Evolutionary conservation across 2,797 vertebrate genomes (phyloP).

Genomic region (Cichlasoma orientale): DNA sequence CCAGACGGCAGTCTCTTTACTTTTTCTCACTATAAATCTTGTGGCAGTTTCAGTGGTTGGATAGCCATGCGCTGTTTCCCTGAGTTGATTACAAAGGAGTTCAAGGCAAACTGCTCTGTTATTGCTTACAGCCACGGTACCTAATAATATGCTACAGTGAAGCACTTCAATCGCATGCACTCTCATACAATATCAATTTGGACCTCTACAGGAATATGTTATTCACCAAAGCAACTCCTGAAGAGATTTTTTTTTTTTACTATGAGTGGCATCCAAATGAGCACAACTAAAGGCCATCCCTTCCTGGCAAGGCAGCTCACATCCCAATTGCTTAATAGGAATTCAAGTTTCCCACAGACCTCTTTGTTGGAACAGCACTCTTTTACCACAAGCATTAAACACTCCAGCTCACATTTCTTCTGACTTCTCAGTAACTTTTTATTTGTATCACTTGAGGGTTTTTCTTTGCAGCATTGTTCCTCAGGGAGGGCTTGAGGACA

Average conservation of each 20-base stretch:
- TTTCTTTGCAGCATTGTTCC: conserved; percentile 46
- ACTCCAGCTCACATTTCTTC: conserved; percentile 64
- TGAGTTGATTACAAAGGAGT: conserved; percentile 76
- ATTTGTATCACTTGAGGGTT: conserved; percentile 56
- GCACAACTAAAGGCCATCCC: conserved; percentile 45
- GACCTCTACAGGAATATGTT: conserved; percentile 60
- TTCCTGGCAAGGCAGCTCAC: conserved; percentile 42
- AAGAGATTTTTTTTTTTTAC: conserved; percentile 28
- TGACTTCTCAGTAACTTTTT: conserved; percentile 63
- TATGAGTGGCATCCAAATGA: conserved; percentile 52
- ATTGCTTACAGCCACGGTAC: conserved; percentile 64
- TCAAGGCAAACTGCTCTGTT: conserved; percentile 68
- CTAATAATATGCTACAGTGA: conserved; percentile 61
- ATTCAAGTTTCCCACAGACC: conserved; percentile 66
- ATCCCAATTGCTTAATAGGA: conserved; percentile 69
- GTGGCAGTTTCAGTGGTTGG: conserved; percentile 67
- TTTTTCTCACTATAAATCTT: conserved; percentile 80
- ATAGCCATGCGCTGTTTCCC: conserved; percentile 59
- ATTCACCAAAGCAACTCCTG: conserved; percentile 52
- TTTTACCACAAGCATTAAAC: conserved; percentile 69
- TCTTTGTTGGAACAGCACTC: conserved; percentile 61
- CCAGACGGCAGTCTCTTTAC: conserved; percentile 61
- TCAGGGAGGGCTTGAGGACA: conserved; percentile 40
- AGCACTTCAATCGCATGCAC: conserved; percentile 60
- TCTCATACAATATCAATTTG: conserved; percentile 73